These are phyloP conservation scores for Galaxea fascicularis DNA, from an alignment of 92 coral and sea anemone species.

Conservation along the genomic window DNA sequence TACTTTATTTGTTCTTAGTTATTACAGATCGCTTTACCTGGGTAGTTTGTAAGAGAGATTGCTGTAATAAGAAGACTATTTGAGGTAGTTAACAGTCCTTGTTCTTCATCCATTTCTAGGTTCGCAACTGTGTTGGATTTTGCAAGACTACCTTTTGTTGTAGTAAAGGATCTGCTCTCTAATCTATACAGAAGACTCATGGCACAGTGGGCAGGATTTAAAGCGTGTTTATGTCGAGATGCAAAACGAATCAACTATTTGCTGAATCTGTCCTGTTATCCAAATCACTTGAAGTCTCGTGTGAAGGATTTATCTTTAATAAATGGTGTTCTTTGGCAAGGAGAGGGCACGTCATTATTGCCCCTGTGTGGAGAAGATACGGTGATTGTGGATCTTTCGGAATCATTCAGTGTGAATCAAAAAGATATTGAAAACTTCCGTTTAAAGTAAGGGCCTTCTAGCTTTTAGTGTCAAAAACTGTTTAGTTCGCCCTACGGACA, in stretches of 20 bases:
- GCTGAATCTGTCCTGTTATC: constrained; percentile 1
- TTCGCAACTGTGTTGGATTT: background rate
- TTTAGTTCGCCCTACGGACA: background rate
- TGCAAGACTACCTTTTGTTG: background rate
- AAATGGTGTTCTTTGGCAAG: constrained; percentile 5
- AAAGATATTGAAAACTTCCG: background rate
- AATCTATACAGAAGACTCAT: background rate
- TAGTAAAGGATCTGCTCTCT: background rate
- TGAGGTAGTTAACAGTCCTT: background rate
- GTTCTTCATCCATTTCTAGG: background rate
- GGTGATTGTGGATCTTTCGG: constrained; percentile 3
- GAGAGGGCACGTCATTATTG: constrained; percentile 1
- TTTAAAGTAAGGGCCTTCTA: background rate
- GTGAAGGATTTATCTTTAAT: background rate
- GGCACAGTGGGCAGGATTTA: constrained; percentile 1
- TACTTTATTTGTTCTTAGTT: no score
- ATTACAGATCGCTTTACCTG: no score
- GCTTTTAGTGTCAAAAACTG: background rate
- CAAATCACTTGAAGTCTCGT: background rate
- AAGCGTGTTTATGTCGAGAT: background rate
- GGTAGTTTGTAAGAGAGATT: no score
- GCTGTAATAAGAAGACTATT: no score
- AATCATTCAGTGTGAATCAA: background rate
- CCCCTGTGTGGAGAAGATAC: background rate
- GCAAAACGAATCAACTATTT: background rate